phyloP scores from a whole-genome alignment of 1,140 invertebrate species.

The Rhysida immarginata region DNA sequence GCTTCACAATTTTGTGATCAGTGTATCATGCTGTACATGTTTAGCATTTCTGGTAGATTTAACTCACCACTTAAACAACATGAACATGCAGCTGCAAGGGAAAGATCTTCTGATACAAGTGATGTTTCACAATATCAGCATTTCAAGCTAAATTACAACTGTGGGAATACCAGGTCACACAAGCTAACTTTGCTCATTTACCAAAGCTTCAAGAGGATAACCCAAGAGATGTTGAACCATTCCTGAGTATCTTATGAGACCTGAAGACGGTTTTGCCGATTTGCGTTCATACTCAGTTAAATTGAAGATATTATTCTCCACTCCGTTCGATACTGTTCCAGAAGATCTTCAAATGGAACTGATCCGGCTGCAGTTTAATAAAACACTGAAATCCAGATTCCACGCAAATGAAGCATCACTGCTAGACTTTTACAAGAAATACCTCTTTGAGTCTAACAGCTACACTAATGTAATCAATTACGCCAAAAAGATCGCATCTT shows the following conservation, averaged over 20 bases:
- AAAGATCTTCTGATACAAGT: neutral
- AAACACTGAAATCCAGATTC: neutral
- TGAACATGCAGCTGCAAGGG: conserved; percentile 11
- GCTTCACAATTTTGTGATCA: neutral
- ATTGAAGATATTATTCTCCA: neutral
- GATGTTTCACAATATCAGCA: neutral
- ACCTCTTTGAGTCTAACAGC: neutral
- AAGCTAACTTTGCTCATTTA: neutral
- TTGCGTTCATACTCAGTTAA: neutral
- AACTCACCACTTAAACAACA: conserved; percentile 4
- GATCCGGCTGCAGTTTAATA: too few species aligned
- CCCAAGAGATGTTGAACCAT: neutral
- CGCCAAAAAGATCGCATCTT: too few species aligned
- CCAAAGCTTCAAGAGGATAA: neutral
- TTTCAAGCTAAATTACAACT: neutral
- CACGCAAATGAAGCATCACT: neutral
- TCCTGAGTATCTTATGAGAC: neutral
- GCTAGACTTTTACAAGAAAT: neutral
- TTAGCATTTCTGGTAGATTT: conserved; percentile 5
- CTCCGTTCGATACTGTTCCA: neutral
- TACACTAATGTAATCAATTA: too few species aligned
- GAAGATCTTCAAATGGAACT: neutral
- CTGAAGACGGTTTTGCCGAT: neutral
- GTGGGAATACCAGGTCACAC: neutral
- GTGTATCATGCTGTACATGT: neutral